A percentile compares a stretch with the other conserved stretches of the same genome.
phyloP scores from a whole-genome alignment of 2,797 vertebrate species.

The Protosalanx chinensis region DNA sequence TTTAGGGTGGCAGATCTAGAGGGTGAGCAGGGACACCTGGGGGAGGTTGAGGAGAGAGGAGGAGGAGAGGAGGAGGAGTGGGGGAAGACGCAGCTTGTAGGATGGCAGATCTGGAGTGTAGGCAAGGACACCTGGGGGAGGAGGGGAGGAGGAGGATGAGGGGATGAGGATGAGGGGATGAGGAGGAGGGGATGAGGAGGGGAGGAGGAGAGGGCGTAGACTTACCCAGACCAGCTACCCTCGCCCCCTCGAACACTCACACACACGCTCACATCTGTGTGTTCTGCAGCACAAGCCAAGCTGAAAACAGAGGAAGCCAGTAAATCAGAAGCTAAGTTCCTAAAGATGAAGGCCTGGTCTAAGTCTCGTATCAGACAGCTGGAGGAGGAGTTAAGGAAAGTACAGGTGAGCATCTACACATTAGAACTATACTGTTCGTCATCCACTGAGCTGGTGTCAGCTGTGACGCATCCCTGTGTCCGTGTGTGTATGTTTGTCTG shows the following conservation, averaged over 20 bases:
- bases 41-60: no score
- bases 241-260: no score
- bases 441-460: neutral
- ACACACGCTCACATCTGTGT: neutral
- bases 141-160: no score
- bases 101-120: conserved; percentile 81
- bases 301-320: conserved; percentile 81
- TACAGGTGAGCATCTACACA: conserved; percentile 59
- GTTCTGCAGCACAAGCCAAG: conserved; percentile 74
- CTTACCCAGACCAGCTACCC: neutral
- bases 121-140: neutral
- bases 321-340: conserved; percentile 86
- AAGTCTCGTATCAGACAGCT: conserved; percentile 84
- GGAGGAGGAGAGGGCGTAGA: no score
- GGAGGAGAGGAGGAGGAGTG: no score
- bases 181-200: no score
- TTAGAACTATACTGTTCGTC: neutral
- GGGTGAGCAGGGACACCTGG: conserved; percentile 64
- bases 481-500: no score
- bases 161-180: no score
- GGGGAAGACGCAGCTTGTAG: conserved; percentile 45
- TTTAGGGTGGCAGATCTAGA: conserved; percentile 76
- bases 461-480: no score
- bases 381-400: conserved; percentile 84
- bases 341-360: conserved; percentile 92